phyloP scores from a whole-genome alignment of 2,797 vertebrate genomes.

The Phylloscopus collybita region DNA sequence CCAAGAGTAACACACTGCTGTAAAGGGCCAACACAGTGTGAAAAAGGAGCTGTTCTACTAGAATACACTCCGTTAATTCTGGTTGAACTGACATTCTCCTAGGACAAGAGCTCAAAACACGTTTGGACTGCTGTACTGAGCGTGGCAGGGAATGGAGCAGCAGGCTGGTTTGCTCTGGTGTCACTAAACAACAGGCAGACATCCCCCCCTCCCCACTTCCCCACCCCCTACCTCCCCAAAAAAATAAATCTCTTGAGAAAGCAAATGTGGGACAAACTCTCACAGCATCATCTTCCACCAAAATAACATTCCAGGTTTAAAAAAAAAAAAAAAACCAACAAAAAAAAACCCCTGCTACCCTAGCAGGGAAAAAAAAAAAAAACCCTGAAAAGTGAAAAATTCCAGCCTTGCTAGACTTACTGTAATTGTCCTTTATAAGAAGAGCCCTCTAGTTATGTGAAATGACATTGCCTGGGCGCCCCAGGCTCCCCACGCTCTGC shows the following conservation, averaged over 20 bases:
- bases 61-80: conserved; percentile 53
- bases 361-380: background rate
- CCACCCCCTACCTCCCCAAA: too few relatives aligned
- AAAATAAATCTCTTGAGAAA: background rate
- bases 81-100: conserved; percentile 41
- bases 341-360: conserved; percentile 30
- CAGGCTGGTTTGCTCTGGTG: background rate
- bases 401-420: conserved; percentile 57
- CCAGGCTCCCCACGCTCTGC: conserved; percentile 65
- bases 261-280: background rate
- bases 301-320: background rate
- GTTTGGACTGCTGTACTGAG: background rate
- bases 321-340: background rate
- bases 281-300: background rate
- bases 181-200: background rate
- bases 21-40: conserved; percentile 47
- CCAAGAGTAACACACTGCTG: conserved; percentile 39
- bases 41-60: conserved; percentile 57
- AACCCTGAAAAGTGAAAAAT: conserved; percentile 50
- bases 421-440: conserved; percentile 67
- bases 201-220: too few relatives aligned
- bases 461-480: conserved; percentile 74
- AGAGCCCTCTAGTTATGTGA: conserved; percentile 74
- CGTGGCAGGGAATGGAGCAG: background rate
- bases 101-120: background rate